Base-by-base conservation (phyloP, 2,113 vertebrate species). In the Oryzias melastigma region DNA sequence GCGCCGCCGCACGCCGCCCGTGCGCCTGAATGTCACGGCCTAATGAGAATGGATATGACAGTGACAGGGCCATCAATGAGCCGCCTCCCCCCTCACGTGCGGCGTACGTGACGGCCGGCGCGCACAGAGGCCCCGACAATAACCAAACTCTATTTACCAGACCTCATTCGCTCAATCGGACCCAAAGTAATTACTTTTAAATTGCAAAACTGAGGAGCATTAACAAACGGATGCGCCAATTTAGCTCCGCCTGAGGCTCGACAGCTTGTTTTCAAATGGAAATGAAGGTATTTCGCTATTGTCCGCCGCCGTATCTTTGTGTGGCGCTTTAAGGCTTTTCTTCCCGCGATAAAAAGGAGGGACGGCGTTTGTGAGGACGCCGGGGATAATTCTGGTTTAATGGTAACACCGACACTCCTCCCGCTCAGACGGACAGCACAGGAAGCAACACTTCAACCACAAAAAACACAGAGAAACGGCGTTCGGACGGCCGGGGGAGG, bases 181-280 rank as follows among this genome's bases (percentile, higher is more conserved):
- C 85, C 70, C 58, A 7, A 53, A 86, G 85, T 87, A 87, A 90
- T 91, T 89, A 88, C 87, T 87, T 89, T 87, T 81, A 87, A 86
- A 90, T 85, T 86, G 83, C 82, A 85, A 86, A 85, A 85, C 83
- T 80, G 85, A 83, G 81, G 73, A 83, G 82, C 84, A 85, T 86
- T 84, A 85, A 84, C 77, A 83, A 80, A 83, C 77, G 72, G 83
- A 80, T 78, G 80, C 75, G 58, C 77, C 79, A 81, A 80, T 87
- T 85, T 80, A 58, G 75, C 60, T 64, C 48, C 22, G 78, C 78
- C 83, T 19, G 73, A 59, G 78, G 85, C 65, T 25, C 73, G 73
- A 73, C 76, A 60, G 82, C 83, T 73, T 82, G 81, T 88, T 89
- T 85, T 82, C 83, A 85, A 73, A 84, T 86, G 85, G 82, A 87